Evolutionary conservation across 2,888 invertebrate species (phyloP), one percentile per base, ranked within the genome.

Genomic region (Pyrrhia umbra): DNA sequence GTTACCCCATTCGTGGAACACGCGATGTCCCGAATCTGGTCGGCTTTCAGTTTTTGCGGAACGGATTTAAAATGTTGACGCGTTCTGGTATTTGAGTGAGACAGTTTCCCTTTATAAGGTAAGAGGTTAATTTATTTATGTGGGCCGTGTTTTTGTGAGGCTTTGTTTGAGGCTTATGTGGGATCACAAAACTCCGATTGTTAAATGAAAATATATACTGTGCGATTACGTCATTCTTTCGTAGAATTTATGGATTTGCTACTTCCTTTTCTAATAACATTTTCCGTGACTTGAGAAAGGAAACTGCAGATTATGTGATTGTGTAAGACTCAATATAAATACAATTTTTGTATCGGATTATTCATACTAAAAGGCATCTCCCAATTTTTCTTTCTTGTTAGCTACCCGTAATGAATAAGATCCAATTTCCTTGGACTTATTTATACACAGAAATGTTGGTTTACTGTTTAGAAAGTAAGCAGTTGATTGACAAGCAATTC

Each of bases 401-500:
- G 51, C 37, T 20, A 70, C 67, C 30, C 3, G 4, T 34, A 65
- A 74, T 61, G 50, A 73, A 73, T 37, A 49, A 57, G 51, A 79
- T 77, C 56, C 67, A 65, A 67, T 79, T 64, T 74, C 46, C 27
- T 68, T 10, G 50, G 60, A 40, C 55, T 73, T 67, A 68, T 63
- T 67, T 74, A 62, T 50, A 61, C 66, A 66, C 55, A 67, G 23
- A 63, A 65, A 62, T 59, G 63, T 59, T 63, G 74, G 71, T 68
- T 75, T 60, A 66, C 71, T 62, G 66, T 66, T 70, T 15, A 45
- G 45, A 62, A 75, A 46, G 65, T 43, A 70, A 13, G 43, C 56
- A 13, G 20, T 34, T 77, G 82, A 82, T 82, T 77, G 80, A 70
- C 82, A 74, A 63, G 58, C 80, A 81, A 76, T 81, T 78, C 67